phyloP scores from a whole-genome alignment of 2,888 invertebrate species.

The Orthonevra nobilis region DNA sequence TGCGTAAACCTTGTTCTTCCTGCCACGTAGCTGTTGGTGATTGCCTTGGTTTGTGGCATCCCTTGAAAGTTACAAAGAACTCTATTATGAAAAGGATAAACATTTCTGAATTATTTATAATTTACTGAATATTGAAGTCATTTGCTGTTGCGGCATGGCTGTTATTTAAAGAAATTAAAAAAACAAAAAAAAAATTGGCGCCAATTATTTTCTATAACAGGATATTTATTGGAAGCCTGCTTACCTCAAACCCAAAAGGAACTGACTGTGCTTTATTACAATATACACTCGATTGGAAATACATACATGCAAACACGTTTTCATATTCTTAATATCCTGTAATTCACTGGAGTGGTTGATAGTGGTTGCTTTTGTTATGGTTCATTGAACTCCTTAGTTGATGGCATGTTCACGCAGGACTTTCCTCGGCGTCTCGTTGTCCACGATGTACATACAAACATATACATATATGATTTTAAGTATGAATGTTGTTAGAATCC shows the following conservation, averaged over 20 bases:
- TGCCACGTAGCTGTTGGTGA: too few relatives aligned
- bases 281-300: constrained; percentile 1
- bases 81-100: constrained; percentile 37
- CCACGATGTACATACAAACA: too few relatives aligned
- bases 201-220: constrained; percentile 54
- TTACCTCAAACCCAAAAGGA: constrained; percentile 30
- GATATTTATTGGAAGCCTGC: constrained; percentile 15
- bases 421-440: constrained; percentile 24
- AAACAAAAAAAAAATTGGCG: constrained; percentile 34
- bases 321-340: background rate
- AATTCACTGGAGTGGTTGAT: background rate
- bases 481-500: background rate
- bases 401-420: too few relatives aligned
- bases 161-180: constrained; percentile 1
- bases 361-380: constrained; percentile 29
- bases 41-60: too few relatives aligned
- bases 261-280: constrained; percentile 43
- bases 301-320: background rate
- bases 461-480: background rate
- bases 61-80: too few relatives aligned
- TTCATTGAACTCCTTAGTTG: constrained; percentile 46
- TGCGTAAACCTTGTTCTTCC: too few relatives aligned
- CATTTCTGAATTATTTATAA: constrained; percentile 54
- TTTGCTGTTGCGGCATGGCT: constrained; percentile 25
- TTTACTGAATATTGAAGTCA: constrained; percentile 3